Evolutionary conservation across 1,140 invertebrate genomes (phyloP).

Genomic region (Drosophila malerkotliana): DNA sequence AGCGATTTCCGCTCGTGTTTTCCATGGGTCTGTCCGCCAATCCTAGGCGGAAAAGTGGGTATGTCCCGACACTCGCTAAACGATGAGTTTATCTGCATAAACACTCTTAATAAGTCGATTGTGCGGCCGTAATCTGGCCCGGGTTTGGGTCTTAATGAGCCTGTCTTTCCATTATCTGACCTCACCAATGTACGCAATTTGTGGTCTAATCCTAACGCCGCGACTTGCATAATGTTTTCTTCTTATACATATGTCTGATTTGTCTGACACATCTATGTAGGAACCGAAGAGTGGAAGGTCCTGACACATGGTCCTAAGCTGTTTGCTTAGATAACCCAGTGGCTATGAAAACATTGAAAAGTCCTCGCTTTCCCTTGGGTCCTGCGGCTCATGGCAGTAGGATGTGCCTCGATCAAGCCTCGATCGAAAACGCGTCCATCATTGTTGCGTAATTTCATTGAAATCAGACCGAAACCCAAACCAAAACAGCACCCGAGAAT

Average conservation of each 20-base stretch:
- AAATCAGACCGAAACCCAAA: constrained; percentile 52
- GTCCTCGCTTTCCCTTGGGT: neutral
- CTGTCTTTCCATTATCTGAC: constrained; percentile 45
- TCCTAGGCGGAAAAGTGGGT: constrained; percentile 76
- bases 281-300: constrained; percentile 4
- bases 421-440: constrained; percentile 66
- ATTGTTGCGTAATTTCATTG: constrained; percentile 69
- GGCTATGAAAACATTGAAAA: neutral
- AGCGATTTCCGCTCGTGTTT: constrained; percentile 55
- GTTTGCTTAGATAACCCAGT: constrained; percentile 59
- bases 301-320: constrained; percentile 65
- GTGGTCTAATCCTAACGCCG: constrained; percentile 65
- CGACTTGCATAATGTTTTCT: constrained; percentile 57
- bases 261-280: neutral
- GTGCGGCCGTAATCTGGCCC: constrained; percentile 60
- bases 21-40: constrained; percentile 57
- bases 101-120: constrained; percentile 82
- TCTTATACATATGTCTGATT: constrained; percentile 5
- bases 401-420: constrained; percentile 18
- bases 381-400: neutral
- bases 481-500: constrained; percentile 43
- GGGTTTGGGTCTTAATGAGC: constrained; percentile 54
- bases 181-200: constrained; percentile 67
- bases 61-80: constrained; percentile 82
- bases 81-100: constrained; percentile 81